Percentiles rank a stretch among this genome's conserved stretches.
These are phyloP conservation scores for Falco biarmicus DNA, from an alignment of 2,797 vertebrate genomes.

Conservation along the genomic window DNA sequence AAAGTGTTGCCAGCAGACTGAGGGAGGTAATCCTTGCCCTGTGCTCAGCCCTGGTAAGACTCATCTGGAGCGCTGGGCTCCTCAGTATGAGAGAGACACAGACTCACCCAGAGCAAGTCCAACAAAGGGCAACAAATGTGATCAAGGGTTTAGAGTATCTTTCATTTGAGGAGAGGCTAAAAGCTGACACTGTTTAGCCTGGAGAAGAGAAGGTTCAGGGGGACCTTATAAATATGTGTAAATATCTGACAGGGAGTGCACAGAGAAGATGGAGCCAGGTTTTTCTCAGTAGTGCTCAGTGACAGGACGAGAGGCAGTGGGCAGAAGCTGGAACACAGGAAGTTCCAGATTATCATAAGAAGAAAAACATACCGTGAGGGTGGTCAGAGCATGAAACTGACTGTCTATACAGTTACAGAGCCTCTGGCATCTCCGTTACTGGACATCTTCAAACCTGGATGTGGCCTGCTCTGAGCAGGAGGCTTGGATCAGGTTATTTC, in stretches of 20 bases:
- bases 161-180: not conserved
- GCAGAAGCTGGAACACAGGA: not conserved
- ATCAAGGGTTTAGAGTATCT: not conserved
- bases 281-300: no score
- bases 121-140: not conserved
- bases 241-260: no score
- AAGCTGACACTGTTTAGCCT: no score
- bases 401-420: not conserved
- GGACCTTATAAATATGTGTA: no score
- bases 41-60: not conserved
- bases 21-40: not conserved
- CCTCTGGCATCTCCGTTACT: not conserved
- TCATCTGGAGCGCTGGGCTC: not conserved
- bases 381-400: not conserved
- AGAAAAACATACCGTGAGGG: not conserved
- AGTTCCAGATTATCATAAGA: not conserved
- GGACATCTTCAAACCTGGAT: not conserved
- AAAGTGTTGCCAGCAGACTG: accelerated
- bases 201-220: no score
- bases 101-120: not conserved
- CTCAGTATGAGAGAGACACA: not conserved
- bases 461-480: not conserved
- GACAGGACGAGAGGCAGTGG: not conserved
- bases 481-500: not conserved
- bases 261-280: no score